Conservation (phyloP, 2,888 invertebrate genomes). For the Drosophila lutescens region DNA sequence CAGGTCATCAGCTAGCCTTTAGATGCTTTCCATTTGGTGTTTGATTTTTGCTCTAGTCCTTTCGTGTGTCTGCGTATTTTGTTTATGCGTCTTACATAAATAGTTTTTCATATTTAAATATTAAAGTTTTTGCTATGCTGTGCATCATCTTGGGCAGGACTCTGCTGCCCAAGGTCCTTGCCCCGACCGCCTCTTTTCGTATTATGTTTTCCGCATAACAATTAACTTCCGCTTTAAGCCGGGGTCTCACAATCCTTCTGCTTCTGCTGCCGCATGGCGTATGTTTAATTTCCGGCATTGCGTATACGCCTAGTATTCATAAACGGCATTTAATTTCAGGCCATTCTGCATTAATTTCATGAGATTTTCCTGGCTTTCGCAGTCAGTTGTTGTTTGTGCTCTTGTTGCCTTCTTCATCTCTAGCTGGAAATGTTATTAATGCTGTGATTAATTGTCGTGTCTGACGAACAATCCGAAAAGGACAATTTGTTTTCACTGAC, state of each 20-base stretch:
- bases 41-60: constrained; percentile 7
- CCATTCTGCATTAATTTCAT: constrained; percentile 42
- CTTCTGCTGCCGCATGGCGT: constrained; percentile 56
- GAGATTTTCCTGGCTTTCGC: constrained; percentile 20
- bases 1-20: constrained; percentile 6
- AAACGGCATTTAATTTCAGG: constrained; percentile 40
- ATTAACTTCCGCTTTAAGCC: constrained; percentile 65
- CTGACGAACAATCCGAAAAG: constrained; percentile 24
- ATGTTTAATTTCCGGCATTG: constrained; percentile 76
- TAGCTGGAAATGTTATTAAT: constrained; percentile 55
- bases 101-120: constrained; percentile 70
- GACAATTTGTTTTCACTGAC: constrained; percentile 55
- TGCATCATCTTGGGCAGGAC: constrained; percentile 34
- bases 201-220: constrained; percentile 56
- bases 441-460: constrained; percentile 54
- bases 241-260: constrained; percentile 27
- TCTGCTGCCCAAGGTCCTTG: constrained; percentile 10
- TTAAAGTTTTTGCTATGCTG: constrained; percentile 52
- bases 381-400: not conserved
- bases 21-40: constrained; percentile 24
- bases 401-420: not conserved
- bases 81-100: constrained; percentile 53
- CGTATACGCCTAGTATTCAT: constrained; percentile 49
- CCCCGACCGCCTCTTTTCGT: constrained; percentile 2
- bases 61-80: constrained; percentile 27